Evolutionary conservation across 2,113 vertebrate species (phyloP).

Genomic region (Rissa tridactyla): DNA sequence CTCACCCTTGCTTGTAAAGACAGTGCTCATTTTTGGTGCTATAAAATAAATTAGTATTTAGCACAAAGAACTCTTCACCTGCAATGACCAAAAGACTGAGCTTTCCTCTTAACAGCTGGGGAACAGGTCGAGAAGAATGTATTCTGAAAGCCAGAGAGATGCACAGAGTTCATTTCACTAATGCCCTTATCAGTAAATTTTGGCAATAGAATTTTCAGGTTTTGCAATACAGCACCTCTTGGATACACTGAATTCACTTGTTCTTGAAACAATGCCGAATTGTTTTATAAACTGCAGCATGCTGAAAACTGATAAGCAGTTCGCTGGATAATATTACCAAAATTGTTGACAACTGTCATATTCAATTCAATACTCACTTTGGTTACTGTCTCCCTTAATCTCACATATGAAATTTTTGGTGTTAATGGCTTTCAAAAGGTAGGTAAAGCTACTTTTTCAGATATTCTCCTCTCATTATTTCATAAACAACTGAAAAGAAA

Average conservation of each 20-base stretch:
- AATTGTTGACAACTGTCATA: neutral
- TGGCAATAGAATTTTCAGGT: neutral
- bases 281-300: neutral
- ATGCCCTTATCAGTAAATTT: neutral
- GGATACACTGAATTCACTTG: neutral
- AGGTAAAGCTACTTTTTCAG: neutral
- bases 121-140: neutral
- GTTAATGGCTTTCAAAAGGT: neutral
- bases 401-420: neutral
- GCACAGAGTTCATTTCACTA: neutral
- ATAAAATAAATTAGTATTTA: neutral
- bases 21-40: neutral
- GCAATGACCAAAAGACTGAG: neutral
- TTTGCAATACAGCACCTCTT: neutral
- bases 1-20: neutral
- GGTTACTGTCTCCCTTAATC: neutral
- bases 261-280: neutral
- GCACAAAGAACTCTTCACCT: neutral
- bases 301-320: neutral
- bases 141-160: neutral
- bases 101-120: neutral
- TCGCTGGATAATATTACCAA: neutral
- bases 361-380: neutral
- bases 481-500: neutral
- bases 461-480: neutral